Conservation (phyloP, 2,888 invertebrate species). For the Heliconius ethilla region DNA sequence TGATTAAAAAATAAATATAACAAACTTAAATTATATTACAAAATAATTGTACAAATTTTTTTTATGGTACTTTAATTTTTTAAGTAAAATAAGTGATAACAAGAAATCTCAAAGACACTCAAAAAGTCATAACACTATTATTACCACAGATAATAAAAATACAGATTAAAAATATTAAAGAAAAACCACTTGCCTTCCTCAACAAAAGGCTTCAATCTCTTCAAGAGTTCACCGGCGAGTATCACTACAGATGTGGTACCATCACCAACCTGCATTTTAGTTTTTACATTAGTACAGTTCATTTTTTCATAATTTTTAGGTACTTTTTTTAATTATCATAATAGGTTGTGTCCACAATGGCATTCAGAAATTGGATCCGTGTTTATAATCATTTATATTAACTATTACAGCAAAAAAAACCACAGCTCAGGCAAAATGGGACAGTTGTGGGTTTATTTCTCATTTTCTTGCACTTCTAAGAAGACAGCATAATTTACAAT, state of each 20-base stretch:
- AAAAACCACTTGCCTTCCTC: slow-evolving; percentile 88
- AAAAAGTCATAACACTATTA: background rate
- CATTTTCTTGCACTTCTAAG: too few relatives aligned
- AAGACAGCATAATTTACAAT: too few relatives aligned
- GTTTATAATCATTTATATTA: slow-evolving; percentile 59
- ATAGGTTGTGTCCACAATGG: slow-evolving; percentile 51
- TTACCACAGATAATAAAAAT: background rate
- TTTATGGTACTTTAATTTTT: too few relatives aligned
- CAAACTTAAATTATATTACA: too few relatives aligned
- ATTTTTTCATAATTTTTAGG: background rate
- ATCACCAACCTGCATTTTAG: slow-evolving; percentile 91
- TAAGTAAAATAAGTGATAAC: too few relatives aligned
- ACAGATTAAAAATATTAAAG: background rate
- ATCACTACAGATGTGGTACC: slow-evolving; percentile 99
- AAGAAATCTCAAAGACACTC: too few relatives aligned
- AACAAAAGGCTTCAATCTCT: slow-evolving; percentile 95
- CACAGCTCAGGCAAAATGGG: too few relatives aligned
- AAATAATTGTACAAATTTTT: too few relatives aligned
- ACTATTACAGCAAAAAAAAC: too few relatives aligned
- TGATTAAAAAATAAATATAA: too few relatives aligned
- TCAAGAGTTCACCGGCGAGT: slow-evolving; percentile 96
- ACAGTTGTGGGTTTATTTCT: too few relatives aligned
- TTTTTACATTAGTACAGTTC: background rate
- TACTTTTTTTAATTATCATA: slow-evolving; percentile 42
- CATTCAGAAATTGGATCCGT: slow-evolving; percentile 73